Conservation (phyloP, 2,113 vertebrate genomes). For the Gorsachius goisagi region DNA sequence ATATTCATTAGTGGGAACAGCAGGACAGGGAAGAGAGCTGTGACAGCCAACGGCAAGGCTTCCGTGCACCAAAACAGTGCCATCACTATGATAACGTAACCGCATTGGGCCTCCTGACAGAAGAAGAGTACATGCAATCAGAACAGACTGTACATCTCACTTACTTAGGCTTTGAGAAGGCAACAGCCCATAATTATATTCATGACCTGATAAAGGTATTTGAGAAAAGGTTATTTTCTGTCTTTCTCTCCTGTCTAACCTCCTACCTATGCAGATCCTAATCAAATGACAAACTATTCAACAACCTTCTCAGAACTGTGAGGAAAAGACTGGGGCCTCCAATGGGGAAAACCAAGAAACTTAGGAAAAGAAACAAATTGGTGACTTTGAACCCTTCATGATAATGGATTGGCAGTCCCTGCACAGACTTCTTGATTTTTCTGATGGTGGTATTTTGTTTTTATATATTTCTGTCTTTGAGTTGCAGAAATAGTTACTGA, state of each 20-base stretch:
- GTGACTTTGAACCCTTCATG: slow-evolving; percentile 4
- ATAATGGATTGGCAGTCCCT: not conserved
- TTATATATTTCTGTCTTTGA: not conserved
- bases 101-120: slow-evolving; percentile 84
- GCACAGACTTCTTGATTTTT: not conserved
- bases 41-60: slow-evolving; percentile 88
- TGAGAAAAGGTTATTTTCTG: not conserved
- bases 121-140: not conserved
- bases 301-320: not conserved
- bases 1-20: slow-evolving; percentile 92
- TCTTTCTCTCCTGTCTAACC: not conserved
- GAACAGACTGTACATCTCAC: not conserved
- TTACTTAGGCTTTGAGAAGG: not conserved
- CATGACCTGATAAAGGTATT: not conserved
- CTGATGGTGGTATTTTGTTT: slow-evolving; percentile 8
- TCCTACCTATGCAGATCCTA: not conserved
- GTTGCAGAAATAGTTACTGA: not conserved
- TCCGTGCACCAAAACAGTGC: slow-evolving; percentile 92
- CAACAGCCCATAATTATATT: not conserved
- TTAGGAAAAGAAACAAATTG: not conserved
- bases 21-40: slow-evolving; percentile 85
- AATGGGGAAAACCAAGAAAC: not conserved
- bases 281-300: not conserved
- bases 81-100: slow-evolving; percentile 89
- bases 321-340: not conserved